These are phyloP conservation scores for Gavia stellata DNA, from an alignment of 2,113 vertebrate species.

Conservation along the genomic window DNA sequence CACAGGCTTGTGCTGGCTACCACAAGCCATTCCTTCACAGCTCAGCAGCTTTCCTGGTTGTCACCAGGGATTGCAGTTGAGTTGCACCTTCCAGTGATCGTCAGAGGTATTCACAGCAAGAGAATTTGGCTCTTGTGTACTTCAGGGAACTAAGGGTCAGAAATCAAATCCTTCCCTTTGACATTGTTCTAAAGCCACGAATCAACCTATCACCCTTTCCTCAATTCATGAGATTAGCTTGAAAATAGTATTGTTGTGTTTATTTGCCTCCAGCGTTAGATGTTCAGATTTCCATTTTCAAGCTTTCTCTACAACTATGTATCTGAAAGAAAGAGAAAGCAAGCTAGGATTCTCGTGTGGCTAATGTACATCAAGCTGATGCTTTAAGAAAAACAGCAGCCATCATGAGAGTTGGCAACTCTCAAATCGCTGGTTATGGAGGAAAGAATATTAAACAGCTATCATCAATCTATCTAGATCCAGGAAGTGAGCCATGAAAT, in stretches of 20 bases:
- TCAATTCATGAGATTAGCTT: neutral
- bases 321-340: neutral
- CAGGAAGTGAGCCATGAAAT: conserved; percentile 56
- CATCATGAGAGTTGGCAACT: conserved; percentile 47
- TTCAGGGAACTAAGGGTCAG: neutral
- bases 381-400: conserved; percentile 41
- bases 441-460: conserved; percentile 52
- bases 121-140: neutral
- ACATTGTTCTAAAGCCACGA: neutral
- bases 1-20: neutral
- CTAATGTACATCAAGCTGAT: neutral
- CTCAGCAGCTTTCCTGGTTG: neutral
- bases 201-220: neutral
- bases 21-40: neutral
- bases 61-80: neutral
- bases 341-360: neutral
- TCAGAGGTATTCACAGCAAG: neutral
- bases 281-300: neutral
- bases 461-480: conserved; percentile 54
- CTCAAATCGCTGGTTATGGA: conserved; percentile 50
- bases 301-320: neutral
- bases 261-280: neutral
- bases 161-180: neutral
- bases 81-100: neutral
- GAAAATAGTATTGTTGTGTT: neutral